Conservation (phyloP, 2,797 vertebrate genomes). For the Lerista edwardsae region DNA sequence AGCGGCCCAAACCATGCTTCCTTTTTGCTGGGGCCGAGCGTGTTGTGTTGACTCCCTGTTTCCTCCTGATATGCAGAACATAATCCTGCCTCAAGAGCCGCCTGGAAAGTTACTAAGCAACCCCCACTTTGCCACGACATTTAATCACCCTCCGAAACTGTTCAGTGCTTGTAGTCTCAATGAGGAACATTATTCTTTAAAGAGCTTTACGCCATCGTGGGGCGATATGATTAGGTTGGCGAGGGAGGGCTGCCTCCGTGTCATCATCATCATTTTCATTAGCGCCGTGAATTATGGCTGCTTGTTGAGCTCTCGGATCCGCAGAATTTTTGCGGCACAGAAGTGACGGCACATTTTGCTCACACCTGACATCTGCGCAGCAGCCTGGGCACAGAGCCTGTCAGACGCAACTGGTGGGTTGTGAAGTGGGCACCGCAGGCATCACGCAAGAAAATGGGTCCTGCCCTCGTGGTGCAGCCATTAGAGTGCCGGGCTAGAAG, state of each 20-base stretch:
- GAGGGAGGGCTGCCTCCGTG: conserved; percentile 64
- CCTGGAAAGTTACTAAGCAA: conserved; percentile 30
- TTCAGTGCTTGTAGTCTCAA: conserved; percentile 49
- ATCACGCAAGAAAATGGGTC: too few species aligned
- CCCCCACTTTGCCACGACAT: conserved; percentile 4
- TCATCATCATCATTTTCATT: conserved; percentile 74
- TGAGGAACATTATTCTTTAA: conserved; percentile 60
- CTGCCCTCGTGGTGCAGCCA: too few species aligned
- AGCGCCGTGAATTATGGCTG: conserved; percentile 63
- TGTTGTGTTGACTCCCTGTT: background rate
- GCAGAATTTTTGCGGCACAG: conserved; percentile 59
- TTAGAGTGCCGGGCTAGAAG: too few species aligned
- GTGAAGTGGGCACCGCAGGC: background rate
- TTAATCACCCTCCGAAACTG: conserved; percentile 58
- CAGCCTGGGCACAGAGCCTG: conserved; percentile 30
- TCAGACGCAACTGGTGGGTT: conserved; percentile 19
- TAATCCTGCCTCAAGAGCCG: background rate
- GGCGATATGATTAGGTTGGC: conserved; percentile 66
- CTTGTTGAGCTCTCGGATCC: conserved; percentile 58
- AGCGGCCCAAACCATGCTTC: too few species aligned
- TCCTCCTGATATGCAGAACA: conserved; percentile 17
- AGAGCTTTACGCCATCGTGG: conserved; percentile 51
- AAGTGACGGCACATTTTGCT: conserved; percentile 51
- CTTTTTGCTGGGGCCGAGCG: background rate
- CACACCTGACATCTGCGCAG: conserved; percentile 62